Conservation (phyloP, 2,113 vertebrate genomes). For the Pluvialis apricaria region DNA sequence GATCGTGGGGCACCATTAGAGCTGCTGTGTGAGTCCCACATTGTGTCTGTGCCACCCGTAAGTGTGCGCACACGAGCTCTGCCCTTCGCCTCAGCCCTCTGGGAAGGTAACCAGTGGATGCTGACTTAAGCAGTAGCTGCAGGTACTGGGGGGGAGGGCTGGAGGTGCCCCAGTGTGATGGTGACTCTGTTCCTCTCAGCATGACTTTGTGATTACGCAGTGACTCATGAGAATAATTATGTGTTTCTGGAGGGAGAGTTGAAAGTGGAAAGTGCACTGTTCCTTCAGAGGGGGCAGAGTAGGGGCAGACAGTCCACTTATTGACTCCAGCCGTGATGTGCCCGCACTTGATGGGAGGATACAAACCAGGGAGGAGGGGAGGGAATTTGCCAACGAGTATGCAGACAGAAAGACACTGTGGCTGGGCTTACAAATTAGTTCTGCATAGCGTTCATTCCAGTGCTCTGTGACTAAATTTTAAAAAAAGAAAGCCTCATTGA, state of each 20-base stretch:
- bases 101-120: not conserved
- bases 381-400: not conserved
- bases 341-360: not conserved
- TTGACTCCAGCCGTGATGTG: not conserved
- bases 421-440: constrained; percentile 16
- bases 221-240: not conserved
- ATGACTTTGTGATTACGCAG: not conserved
- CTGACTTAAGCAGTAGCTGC: not conserved
- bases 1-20: rapidly evolving
- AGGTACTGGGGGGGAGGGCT: rapidly evolving
- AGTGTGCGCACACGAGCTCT: rapidly evolving
- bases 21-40: not conserved
- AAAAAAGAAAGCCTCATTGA: constrained; percentile 54
- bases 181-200: not conserved
- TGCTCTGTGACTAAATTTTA: not conserved
- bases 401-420: constrained; percentile 36
- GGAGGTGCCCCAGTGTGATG: not conserved
- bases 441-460: constrained; percentile 46
- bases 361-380: not conserved
- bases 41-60: not conserved
- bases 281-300: not conserved
- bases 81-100: rapidly evolving
- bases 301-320: not conserved
- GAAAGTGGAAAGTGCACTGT: not conserved
- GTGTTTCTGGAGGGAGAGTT: not conserved